Conservation (phyloP, 2,797 vertebrate genomes). For the Halcyon smyrnensis region DNA sequence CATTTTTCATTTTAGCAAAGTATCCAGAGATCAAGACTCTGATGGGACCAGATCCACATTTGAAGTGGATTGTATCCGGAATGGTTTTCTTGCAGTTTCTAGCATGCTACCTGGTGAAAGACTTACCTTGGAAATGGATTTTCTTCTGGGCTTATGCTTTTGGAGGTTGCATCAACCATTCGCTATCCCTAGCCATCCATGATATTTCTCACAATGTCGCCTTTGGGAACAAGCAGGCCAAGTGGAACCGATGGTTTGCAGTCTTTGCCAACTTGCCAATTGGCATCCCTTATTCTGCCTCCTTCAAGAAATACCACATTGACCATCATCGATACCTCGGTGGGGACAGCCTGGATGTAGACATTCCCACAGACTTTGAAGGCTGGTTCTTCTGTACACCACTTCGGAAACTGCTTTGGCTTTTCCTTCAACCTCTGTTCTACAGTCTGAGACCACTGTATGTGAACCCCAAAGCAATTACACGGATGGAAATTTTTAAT, state of each 20-base stretch:
- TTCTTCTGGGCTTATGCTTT: slow-evolving; percentile 95
- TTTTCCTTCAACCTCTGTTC: slow-evolving; percentile 90
- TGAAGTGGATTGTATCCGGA: slow-evolving; percentile 93
- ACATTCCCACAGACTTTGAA: slow-evolving; percentile 91
- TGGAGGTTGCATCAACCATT: slow-evolving; percentile 96
- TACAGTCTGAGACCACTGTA: slow-evolving; percentile 89
- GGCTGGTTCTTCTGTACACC: slow-evolving; percentile 97
- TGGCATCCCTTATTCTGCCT: slow-evolving; percentile 91
- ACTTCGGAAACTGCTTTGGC: slow-evolving; percentile 91
- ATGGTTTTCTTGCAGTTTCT: slow-evolving; percentile 91
- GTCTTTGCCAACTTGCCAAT: slow-evolving; percentile 95
- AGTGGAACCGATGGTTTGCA: slow-evolving; percentile 94
- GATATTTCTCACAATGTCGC: slow-evolving; percentile 98
- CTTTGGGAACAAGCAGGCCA: slow-evolving; percentile 88
- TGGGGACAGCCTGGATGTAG: slow-evolving; percentile 90
- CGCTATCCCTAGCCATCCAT: slow-evolving; percentile 94
- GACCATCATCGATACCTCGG: slow-evolving; percentile 98
- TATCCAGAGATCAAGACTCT: slow-evolving; percentile 95
- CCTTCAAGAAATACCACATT: slow-evolving; percentile 98
- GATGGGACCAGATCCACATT: slow-evolving; percentile 92
- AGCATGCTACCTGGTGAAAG: slow-evolving; percentile 88
- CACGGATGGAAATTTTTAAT: slow-evolving; percentile 89
- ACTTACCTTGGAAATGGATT: slow-evolving; percentile 94
- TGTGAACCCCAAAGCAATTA: slow-evolving; percentile 91
- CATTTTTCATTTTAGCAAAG: slow-evolving; percentile 83